Evolutionary conservation across 30 jellyfish, hydroid and myxozoan genomes (phyloP).

Genomic region (Rhopilema esculentum): DNA sequence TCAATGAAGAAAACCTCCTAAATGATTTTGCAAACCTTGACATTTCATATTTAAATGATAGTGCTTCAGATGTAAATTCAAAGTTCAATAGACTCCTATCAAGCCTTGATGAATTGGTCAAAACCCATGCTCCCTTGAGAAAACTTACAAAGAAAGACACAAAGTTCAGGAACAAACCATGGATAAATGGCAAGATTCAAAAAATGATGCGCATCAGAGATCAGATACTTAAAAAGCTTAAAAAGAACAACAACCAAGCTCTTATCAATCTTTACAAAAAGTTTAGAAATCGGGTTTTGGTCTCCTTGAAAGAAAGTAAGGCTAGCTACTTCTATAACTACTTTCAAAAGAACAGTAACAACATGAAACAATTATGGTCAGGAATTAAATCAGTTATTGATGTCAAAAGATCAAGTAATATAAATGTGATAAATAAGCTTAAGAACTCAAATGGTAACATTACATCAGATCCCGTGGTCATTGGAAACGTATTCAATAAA

Average conservation of each 20-base stretch:
- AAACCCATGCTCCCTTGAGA: slow-evolving; percentile 63
- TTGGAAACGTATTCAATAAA: slow-evolving; percentile 66
- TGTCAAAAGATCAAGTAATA: too few relatives aligned
- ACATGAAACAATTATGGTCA: too few relatives aligned
- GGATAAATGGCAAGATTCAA: slow-evolving; percentile 58
- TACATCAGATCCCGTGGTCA: slow-evolving; percentile 52
- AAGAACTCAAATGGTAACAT: slow-evolving; percentile 47
- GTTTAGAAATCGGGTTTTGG: slow-evolving; percentile 51
- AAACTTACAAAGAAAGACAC: slow-evolving; percentile 49
- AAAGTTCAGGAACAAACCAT: slow-evolving; percentile 70
- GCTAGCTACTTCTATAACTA: slow-evolving; percentile 61
- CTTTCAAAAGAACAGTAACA: slow-evolving; percentile 65
- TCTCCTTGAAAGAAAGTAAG: slow-evolving; percentile 53
- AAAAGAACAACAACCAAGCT: slow-evolving; percentile 22
- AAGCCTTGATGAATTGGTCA: slow-evolving; percentile 53
- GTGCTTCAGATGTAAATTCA: slow-evolving; percentile 41
- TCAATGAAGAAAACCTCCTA: too few relatives aligned
- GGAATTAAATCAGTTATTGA: too few relatives aligned
- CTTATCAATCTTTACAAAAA: slow-evolving; percentile 23
- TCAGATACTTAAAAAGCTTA: slow-evolving; percentile 30
- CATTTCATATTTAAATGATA: slow-evolving; percentile 36
- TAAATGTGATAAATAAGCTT: too few relatives aligned
- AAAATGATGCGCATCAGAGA: slow-evolving; percentile 73
- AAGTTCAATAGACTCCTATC: slow-evolving; percentile 57
- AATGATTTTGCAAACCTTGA: slow-evolving; percentile 64